Evolutionary conservation across 2,888 invertebrate genomes (phyloP).

Genomic region (Platycnemis pennipes): DNA sequence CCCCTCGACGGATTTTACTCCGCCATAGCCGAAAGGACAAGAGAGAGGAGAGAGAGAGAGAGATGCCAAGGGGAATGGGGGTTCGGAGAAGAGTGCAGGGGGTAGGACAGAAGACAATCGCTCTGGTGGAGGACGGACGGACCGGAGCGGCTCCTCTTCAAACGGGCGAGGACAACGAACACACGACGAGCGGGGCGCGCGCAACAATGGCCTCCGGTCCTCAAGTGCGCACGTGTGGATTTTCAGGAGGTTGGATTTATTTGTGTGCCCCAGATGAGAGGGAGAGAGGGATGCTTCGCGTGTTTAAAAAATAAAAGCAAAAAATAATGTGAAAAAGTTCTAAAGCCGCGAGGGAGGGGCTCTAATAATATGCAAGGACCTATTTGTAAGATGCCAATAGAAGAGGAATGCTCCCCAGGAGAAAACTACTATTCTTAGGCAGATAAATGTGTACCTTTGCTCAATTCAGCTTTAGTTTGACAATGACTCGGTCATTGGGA

Average conservation of each 20-base stretch:
- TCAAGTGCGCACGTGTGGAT: slow-evolving; percentile 35
- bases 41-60: slow-evolving; percentile 69
- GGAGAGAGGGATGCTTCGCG: neutral
- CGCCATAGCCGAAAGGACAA: slow-evolving; percentile 38
- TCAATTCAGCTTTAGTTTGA: neutral
- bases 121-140: slow-evolving; percentile 71
- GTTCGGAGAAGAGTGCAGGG: neutral
- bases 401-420: neutral
- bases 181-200: slow-evolving; percentile 73
- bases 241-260: slow-evolving; percentile 19
- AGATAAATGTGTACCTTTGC: neutral
- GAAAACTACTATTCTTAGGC: neutral
- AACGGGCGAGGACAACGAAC: slow-evolving; percentile 72
- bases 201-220: slow-evolving; percentile 8
- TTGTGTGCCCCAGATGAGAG: neutral
- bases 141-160: slow-evolving; percentile 31
- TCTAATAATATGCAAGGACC: neutral
- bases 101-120: slow-evolving; percentile 62
- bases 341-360: neutral
- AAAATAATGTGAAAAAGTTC: neutral
- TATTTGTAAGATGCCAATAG: neutral
- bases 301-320: neutral
- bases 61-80: slow-evolving; percentile 68
- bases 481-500: neutral
- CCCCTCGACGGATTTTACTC: neutral